Conservation (phyloP, 2,888 invertebrate species). For the Philonicus albiceps region DNA sequence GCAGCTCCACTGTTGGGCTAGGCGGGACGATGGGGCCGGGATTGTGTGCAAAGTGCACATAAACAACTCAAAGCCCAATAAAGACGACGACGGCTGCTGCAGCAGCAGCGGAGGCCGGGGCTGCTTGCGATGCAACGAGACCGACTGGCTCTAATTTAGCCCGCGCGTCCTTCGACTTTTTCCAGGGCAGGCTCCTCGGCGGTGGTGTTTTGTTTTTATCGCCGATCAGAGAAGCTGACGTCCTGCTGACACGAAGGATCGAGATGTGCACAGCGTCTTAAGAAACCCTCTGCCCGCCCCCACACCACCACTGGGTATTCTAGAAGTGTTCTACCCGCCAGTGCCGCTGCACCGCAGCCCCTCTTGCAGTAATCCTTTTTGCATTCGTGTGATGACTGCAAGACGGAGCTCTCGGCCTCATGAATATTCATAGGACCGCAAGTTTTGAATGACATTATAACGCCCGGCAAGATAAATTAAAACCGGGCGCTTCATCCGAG, state of each 20-base stretch:
- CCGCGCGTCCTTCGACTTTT: conserved; percentile 13
- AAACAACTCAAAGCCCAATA: conserved; percentile 44
- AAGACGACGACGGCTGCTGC: conserved; percentile 39
- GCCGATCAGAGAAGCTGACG: conserved; percentile 29
- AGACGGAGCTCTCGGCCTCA: conserved; percentile 8
- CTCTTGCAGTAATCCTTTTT: conserved; percentile 32
- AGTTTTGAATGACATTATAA: conserved; percentile 40
- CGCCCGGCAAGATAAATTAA: conserved; percentile 24
- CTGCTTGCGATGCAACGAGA: conserved; percentile 31
- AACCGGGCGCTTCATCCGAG: not conserved
- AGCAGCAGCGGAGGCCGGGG: not conserved
- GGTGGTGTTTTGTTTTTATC: conserved; percentile 28
- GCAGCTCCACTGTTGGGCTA: not conserved
- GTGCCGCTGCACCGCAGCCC: not conserved
- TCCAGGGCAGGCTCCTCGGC: not conserved
- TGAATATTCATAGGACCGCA: conserved; percentile 41
- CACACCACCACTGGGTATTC: not conserved
- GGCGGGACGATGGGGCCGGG: not conserved
- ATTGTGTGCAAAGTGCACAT: conserved; percentile 37
- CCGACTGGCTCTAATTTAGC: conserved; percentile 33
- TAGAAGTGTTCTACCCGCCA: conserved; percentile 6
- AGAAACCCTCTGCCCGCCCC: not conserved
- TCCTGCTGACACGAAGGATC: conserved; percentile 38
- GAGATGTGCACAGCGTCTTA: conserved; percentile 32
- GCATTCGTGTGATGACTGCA: conserved; percentile 35